Evolutionary conservation across 2,797 vertebrate species (phyloP).

Genomic region (Cirrhinus molitorella): DNA sequence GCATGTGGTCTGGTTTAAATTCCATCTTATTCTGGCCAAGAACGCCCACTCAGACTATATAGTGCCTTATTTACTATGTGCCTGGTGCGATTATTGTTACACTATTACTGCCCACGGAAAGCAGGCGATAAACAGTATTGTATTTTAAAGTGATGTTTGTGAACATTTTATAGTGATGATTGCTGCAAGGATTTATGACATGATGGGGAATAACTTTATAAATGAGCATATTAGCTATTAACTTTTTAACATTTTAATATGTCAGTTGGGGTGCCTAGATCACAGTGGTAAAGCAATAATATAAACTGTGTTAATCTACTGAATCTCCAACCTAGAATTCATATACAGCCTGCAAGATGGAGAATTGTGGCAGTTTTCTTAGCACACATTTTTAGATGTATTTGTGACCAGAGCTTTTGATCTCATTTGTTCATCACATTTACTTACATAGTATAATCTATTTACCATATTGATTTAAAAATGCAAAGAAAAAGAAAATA

Average conservation of each 20-base stretch:
- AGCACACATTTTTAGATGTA: too few species aligned
- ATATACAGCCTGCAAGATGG: neutral
- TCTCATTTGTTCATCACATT: too few species aligned
- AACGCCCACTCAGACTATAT: neutral
- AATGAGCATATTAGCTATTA: neutral
- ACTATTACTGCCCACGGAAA: neutral
- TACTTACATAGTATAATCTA: too few species aligned
- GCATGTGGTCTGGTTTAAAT: neutral
- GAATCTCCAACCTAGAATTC: neutral
- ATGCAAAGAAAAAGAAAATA: too few species aligned
- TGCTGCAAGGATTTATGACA: neutral
- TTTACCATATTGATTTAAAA: too few species aligned
- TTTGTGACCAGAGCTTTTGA: neutral
- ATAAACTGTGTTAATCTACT: neutral
- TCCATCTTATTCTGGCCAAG: neutral
- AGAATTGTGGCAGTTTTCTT: neutral
- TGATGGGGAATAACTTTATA: neutral
- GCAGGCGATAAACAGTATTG: neutral
- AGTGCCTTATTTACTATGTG: conserved; percentile 1
- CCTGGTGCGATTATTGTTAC: neutral
- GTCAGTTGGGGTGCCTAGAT: neutral
- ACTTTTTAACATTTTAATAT: neutral
- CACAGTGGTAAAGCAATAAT: neutral
- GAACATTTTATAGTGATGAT: neutral
- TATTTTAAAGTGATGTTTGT: neutral